Evolutionary conservation across 2,888 invertebrate species (phyloP), one percentile per base, ranked within the genome.

Genomic region (Apamea crenata): DNA sequence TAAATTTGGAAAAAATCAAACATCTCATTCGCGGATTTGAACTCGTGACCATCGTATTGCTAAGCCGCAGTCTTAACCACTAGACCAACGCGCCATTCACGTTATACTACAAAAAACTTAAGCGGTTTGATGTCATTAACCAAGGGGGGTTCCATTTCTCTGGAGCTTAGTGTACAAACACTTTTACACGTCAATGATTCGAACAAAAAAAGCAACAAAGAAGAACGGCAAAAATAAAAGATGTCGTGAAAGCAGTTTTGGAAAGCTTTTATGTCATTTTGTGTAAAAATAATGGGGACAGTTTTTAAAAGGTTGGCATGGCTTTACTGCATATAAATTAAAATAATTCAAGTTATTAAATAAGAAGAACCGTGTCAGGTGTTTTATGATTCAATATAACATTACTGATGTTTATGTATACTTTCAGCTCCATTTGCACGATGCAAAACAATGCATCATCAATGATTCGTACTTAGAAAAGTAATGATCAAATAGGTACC

Each of bases 311-410:
- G 40, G 8, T 70, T 83, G 71, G 67, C 77, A 32, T 56, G 40
- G 2, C 14, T 25, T 40, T 32, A 53, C 59, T 69, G 67, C 6
- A 53, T 56, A 59, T 63, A 65, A 63, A 59, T 61, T 53, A 61
- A 25, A 36, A 53, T 16, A 1, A 61, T 78, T 66, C 2, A 56
- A 44, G 32, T 36, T 61, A 32, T 77, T 40, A 53, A 32, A 72
- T 71, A 40, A 40, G 59, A 72, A 47, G 7, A 78, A 40, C 61
- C 50, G 68, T 78, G 80, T 68, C 71, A 72, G 25, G n/a, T 53
- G 63, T 50, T 59, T 68, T n/a, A 63, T 69, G 10, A 32, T 65
- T 32, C 25, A 53, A n/a, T 56, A n/a, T 16, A 63, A 29, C 8
- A 56, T 56, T 18, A n/a, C 8, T 40, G 36, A 36, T 40, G 21